Evolutionary conservation across 2,797 vertebrate species (phyloP).

Genomic region (Thunnus albacares): DNA sequence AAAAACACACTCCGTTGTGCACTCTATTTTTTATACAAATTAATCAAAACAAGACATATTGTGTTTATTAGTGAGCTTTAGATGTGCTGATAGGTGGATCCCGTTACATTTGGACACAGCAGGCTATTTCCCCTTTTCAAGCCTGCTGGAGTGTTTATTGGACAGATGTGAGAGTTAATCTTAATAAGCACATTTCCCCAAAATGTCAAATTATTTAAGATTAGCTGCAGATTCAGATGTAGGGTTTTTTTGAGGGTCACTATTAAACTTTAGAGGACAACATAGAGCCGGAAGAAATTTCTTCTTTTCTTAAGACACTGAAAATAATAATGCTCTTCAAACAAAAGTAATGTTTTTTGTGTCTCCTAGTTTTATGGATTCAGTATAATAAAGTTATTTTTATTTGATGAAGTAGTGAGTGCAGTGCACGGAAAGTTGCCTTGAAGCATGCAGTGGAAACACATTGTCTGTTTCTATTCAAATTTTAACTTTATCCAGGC

Average conservation of each 20-base stretch:
- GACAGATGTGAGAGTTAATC: too few species aligned
- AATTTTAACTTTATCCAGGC: slow-evolving; percentile 27
- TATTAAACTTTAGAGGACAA: neutral
- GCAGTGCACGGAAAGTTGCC: slow-evolving; percentile 8
- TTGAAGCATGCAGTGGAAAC: slow-evolving; percentile 3
- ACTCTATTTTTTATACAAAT: too few species aligned
- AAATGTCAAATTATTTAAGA: neutral
- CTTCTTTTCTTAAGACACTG: slow-evolving; percentile 1
- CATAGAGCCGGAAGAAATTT: slow-evolving; percentile 20
- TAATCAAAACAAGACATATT: too few species aligned
- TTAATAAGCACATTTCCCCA: too few species aligned
- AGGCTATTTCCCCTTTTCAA: too few species aligned
- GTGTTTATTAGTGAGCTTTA: too few species aligned
- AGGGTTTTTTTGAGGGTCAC: slow-evolving; percentile 14
- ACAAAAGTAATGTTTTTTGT: neutral
- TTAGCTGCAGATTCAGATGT: neutral
- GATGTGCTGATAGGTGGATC: too few species aligned
- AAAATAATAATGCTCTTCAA: slow-evolving; percentile 15
- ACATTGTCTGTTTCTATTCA: slow-evolving; percentile 17
- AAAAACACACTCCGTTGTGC: too few species aligned
- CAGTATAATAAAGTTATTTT: slow-evolving; percentile 25
- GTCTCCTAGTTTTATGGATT: slow-evolving; percentile 10
- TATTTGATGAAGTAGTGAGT: neutral
- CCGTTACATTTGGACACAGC: too few species aligned
- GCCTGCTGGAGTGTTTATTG: too few species aligned